Percentiles rank a stretch among this genome's conserved stretches.
Conservation (phyloP, 1,140 invertebrate species). For the Cecropterus lyciades region DNA sequence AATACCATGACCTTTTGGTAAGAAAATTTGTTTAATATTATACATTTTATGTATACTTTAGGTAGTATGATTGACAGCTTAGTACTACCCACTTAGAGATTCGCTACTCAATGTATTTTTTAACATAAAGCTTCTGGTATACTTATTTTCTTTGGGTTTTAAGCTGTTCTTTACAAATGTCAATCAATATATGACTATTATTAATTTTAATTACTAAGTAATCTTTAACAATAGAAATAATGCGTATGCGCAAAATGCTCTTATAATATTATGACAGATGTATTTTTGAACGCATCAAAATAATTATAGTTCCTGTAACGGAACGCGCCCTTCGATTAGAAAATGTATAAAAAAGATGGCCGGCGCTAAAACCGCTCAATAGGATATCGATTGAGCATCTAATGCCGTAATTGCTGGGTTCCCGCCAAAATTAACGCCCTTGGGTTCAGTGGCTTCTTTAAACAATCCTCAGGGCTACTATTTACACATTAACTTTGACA, state of each 20-base stretch:
- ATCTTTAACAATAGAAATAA: slow-evolving; percentile 27
- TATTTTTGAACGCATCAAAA: slow-evolving; percentile 54
- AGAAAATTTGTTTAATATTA: no score
- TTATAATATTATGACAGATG: slow-evolving; percentile 63
- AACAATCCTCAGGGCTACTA: slow-evolving; percentile 68
- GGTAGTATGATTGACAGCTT: no score
- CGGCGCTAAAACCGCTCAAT: slow-evolving; percentile 62
- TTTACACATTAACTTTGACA: slow-evolving; percentile 82
- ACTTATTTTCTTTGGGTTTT: no score
- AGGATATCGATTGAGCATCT: slow-evolving; percentile 75
- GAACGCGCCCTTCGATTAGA: slow-evolving; percentile 51
- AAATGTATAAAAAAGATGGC: slow-evolving; percentile 48
- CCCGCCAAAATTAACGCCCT: slow-evolving; percentile 76
- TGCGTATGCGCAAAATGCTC: slow-evolving; percentile 14
- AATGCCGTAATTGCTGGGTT: slow-evolving; percentile 77
- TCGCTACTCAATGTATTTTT: no score
- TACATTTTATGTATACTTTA: no score
- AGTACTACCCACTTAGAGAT: no score
- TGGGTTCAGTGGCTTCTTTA: slow-evolving; percentile 58
- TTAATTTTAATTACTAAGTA: slow-evolving; percentile 10
- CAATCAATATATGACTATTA: not conserved
- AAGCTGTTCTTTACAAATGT: not conserved
- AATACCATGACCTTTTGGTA: no score
- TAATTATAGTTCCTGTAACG: slow-evolving; percentile 56
- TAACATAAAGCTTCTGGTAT: no score